A percentile compares a stretch with the other conserved stretches of the same genome.
Conservation (phyloP, 92 coral and sea anemone species). For the Paragorgia papillata region DNA sequence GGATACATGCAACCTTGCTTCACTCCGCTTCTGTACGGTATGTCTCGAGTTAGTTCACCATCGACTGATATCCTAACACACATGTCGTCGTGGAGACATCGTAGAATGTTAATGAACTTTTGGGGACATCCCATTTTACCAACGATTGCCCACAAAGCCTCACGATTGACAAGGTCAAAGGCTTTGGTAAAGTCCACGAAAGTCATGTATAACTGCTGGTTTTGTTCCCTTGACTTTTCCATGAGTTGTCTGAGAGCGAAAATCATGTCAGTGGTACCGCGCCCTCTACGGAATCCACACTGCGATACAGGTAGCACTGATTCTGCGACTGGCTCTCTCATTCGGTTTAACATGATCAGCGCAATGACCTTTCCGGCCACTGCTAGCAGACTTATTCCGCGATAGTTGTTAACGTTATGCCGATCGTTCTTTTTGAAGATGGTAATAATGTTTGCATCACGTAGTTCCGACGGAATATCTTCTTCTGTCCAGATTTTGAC, state of each 20-base stretch:
- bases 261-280: conserved; percentile 36
- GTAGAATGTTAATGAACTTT: background rate
- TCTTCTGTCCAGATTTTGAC: conserved; percentile 44
- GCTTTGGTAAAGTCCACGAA: conserved; percentile 25
- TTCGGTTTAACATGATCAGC: background rate
- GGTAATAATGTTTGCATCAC: conserved; percentile 44
- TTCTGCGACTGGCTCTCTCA: background rate
- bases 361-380: conserved; percentile 7
- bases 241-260: conserved; percentile 40
- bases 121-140: background rate
- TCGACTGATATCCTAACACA: background rate
- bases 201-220: background rate
- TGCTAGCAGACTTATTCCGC: conserved; percentile 3
- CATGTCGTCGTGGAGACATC: conserved; percentile 7
- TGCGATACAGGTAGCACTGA: conserved; percentile 17
- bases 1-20: conserved; percentile 24
- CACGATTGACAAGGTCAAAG: background rate
- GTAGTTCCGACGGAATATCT: conserved; percentile 44
- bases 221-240: conserved; percentile 18
- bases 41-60: background rate
- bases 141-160: background rate
- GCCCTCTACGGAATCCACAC: conserved; percentile 27
- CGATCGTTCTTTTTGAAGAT: conserved; percentile 45
- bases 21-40: background rate
- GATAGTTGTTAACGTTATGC: conserved; percentile 28